Percentiles rank a stretch among this genome's conserved stretches.
phyloP scores from a whole-genome alignment of 2,113 vertebrate genomes.

The Zapus hudsonius region DNA sequence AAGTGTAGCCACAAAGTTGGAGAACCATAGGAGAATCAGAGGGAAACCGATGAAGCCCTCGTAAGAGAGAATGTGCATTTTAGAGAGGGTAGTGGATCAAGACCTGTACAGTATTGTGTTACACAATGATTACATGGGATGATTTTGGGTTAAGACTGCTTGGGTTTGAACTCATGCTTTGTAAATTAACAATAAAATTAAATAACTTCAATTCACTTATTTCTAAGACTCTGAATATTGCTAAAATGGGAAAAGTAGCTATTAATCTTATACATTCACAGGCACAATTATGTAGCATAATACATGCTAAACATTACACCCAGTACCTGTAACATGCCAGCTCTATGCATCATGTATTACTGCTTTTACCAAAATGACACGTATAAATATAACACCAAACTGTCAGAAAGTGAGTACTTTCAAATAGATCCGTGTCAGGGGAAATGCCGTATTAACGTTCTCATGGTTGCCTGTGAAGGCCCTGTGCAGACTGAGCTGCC shows the following conservation, averaged over 20 bases:
- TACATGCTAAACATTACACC: not conserved
- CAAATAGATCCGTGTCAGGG: not conserved
- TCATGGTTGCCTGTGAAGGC: not conserved
- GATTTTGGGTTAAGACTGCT: not conserved
- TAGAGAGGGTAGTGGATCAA: not conserved
- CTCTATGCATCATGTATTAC: not conserved
- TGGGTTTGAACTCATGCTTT: not conserved
- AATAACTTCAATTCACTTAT: not conserved
- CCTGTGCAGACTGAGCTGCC: not conserved
- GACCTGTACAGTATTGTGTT: not conserved
- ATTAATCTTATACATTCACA: not conserved
- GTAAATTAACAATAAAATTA: not conserved
- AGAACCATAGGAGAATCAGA: not conserved
- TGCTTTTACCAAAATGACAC: conserved; percentile 4
- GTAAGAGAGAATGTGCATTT: not conserved
- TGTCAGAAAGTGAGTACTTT: not conserved
- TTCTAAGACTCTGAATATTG: not conserved
- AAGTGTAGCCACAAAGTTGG: not conserved
- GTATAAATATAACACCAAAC: not conserved
- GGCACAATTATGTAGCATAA: not conserved
- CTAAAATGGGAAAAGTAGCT: not conserved
- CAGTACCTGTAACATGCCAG: not conserved
- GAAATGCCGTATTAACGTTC: not conserved
- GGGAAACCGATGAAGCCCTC: not conserved
- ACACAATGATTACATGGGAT: not conserved